Conservation (phyloP, 64 coral and sea anemone species). For the Montipora foliosa region DNA sequence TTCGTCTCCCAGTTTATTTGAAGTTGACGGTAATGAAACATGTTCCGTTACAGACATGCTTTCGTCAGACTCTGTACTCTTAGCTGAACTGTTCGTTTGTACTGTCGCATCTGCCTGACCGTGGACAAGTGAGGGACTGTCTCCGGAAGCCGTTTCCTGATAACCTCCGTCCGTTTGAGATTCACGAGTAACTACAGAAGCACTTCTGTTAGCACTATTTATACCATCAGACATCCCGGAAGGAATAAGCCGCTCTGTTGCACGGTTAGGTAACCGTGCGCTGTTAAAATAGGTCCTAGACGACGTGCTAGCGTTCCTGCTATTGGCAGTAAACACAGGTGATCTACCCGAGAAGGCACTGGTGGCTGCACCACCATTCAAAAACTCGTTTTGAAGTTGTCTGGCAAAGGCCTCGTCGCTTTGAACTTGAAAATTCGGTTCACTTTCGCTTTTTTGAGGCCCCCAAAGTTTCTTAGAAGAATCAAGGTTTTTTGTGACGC, state of each 20-base stretch:
- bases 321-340: not conserved
- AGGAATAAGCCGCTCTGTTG: not conserved
- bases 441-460: slow-evolving; percentile 15
- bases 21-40: slow-evolving; percentile 2
- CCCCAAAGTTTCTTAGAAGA: slow-evolving; percentile 58
- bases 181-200: not conserved
- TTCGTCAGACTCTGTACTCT: slow-evolving; percentile 1
- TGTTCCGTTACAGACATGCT: not conserved
- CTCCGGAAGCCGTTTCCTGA: not conserved
- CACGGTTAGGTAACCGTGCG: not conserved
- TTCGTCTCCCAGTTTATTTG: not conserved
- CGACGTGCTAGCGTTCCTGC: not conserved
- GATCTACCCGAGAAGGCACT: slow-evolving; percentile 2
- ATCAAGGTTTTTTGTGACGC: slow-evolving; percentile 73
- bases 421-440: slow-evolving; percentile 88
- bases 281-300: not conserved
- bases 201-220: not conserved
- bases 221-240: not conserved
- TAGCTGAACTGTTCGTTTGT: not conserved
- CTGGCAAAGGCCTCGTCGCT: slow-evolving; percentile 87
- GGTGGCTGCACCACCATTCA: not conserved
- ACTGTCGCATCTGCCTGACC: not conserved
- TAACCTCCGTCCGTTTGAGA: not conserved
- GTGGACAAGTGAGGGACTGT: not conserved
- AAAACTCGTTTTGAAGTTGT: slow-evolving; percentile 59